Conservation (phyloP, 2,797 vertebrate species). For the Mergus octosetaceus region DNA sequence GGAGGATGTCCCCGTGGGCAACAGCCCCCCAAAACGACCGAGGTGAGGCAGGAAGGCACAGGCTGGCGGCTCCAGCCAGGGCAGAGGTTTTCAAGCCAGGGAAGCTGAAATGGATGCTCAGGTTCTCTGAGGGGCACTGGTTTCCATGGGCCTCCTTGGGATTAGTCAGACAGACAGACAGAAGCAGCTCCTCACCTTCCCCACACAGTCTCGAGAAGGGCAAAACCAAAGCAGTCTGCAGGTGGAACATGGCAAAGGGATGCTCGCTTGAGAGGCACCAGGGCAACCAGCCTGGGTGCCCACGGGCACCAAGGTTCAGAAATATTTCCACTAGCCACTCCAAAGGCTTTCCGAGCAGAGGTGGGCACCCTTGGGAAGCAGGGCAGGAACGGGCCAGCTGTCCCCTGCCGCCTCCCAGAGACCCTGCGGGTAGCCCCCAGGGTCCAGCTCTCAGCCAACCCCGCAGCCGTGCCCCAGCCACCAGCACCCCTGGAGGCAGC, state of each 20-base stretch:
- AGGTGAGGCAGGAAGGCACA: neutral
- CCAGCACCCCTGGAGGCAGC: fast-evolving
- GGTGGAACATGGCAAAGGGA: neutral
- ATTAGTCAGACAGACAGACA: neutral
- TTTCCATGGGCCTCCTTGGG: neutral
- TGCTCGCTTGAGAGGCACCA: neutral
- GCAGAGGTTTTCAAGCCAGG: neutral
- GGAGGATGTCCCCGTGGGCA: fast-evolving
- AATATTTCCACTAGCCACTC: neutral
- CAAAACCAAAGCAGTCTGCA: neutral
- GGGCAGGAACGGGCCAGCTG: neutral
- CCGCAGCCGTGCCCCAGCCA: neutral
- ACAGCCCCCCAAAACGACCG: neutral
- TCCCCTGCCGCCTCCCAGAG: neutral
- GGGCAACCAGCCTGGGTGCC: too few relatives aligned
- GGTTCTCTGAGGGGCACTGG: neutral
- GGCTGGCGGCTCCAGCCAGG: neutral
- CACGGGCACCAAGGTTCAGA: neutral
- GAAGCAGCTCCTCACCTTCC: neutral
- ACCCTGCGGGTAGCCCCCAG: neutral
- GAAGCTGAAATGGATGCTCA: neutral
- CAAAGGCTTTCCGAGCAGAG: neutral
- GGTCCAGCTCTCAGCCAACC: neutral
- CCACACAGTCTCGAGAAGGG: neutral
- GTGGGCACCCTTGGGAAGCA: neutral